phyloP scores from a whole-genome alignment of 2,888 invertebrate species.

The Melipona bicolor region DNA sequence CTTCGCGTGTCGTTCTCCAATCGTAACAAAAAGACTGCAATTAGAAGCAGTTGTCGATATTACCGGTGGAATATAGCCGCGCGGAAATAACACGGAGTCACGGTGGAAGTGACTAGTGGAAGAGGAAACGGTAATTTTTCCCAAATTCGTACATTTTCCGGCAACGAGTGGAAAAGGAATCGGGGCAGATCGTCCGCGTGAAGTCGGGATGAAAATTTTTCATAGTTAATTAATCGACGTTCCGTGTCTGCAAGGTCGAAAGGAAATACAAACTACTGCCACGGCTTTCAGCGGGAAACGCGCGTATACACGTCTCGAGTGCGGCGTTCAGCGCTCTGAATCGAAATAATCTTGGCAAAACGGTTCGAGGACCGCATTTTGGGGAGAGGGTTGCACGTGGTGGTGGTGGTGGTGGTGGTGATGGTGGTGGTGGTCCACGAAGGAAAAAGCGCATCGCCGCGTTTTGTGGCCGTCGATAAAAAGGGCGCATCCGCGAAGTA shows the following conservation, averaged over 20 bases:
- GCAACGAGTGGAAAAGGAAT: too few relatives aligned
- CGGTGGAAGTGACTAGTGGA: slow-evolving; percentile 43
- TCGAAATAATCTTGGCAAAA: slow-evolving; percentile 25
- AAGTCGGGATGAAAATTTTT: slow-evolving; percentile 8
- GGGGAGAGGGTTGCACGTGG: slow-evolving; percentile 4
- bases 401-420: background rate
- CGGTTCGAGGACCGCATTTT: slow-evolving; percentile 28
- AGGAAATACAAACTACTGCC: too few relatives aligned
- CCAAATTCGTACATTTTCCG: background rate
- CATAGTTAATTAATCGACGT: slow-evolving; percentile 30
- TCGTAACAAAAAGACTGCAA: background rate
- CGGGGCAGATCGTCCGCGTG: too few relatives aligned
- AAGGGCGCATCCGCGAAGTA: slow-evolving; percentile 66
- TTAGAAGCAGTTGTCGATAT: background rate
- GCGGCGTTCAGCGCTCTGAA: slow-evolving; percentile 30
- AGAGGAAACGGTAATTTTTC: slow-evolving; percentile 50
- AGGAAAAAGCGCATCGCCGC: slow-evolving; percentile 54
- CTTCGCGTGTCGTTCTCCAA: background rate
- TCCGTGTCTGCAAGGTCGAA: too few relatives aligned
- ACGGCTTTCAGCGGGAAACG: background rate
- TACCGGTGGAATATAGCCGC: background rate
- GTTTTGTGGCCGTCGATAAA: slow-evolving; percentile 63
- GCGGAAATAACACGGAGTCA: slow-evolving; percentile 27
- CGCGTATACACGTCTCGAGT: slow-evolving; percentile 11
- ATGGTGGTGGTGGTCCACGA: background rate